These are phyloP conservation scores for Boleophthalmus pectinirostris DNA, from an alignment of 2,113 vertebrate genomes.

Conservation along the genomic window DNA sequence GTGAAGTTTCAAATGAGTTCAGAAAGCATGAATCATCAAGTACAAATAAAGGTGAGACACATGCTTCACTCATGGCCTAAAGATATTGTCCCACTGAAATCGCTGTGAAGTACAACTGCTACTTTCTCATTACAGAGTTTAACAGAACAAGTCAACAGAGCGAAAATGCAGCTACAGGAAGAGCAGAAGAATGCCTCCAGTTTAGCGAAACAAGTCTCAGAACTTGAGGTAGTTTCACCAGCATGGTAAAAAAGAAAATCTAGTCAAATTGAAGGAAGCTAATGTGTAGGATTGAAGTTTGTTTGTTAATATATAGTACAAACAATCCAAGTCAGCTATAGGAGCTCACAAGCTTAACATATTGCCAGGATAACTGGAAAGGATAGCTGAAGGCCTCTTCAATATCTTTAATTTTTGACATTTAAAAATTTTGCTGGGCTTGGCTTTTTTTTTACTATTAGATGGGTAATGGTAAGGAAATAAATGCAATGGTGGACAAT, in stretches of 20 bases:
- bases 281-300: not conserved
- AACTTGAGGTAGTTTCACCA: constrained; percentile 80
- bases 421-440: not conserved
- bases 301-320: not conserved
- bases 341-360: not conserved
- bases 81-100: not conserved
- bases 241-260: not conserved
- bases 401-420: no score
- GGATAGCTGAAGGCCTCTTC: no score
- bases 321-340: not conserved
- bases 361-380: not conserved
- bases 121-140: constrained; percentile 67
- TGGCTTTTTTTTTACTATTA: not conserved
- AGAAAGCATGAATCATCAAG: constrained; percentile 87
- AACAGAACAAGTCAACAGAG: constrained; percentile 76
- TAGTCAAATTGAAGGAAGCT: not conserved
- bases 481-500: not conserved
- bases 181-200: constrained; percentile 65
- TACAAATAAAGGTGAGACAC: constrained; percentile 84
- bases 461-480: not conserved
- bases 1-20: constrained; percentile 92
- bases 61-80: not conserved
- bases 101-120: not conserved
- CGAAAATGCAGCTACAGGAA: constrained; percentile 76
- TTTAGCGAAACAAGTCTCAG: constrained; percentile 71